phyloP scores from a whole-genome alignment of 2,113 vertebrate species.

The Rhinoderma darwinii region DNA sequence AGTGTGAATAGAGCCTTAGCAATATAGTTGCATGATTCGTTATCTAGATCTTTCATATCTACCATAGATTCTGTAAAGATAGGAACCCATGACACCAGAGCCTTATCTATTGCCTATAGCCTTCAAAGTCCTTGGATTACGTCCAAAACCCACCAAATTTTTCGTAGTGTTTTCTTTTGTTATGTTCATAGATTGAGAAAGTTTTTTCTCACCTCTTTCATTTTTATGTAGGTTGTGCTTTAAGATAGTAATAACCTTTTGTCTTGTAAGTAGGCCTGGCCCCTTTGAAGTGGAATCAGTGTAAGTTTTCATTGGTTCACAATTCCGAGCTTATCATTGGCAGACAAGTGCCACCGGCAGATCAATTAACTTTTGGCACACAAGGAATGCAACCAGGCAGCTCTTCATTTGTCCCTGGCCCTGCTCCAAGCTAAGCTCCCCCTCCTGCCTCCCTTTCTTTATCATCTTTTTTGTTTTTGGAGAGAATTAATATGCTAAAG shows the following conservation, averaged over 20 bases:
- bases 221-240: background rate
- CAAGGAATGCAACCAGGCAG: slow-evolving; percentile 62
- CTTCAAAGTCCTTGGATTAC: too few relatives aligned
- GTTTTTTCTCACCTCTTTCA: background rate
- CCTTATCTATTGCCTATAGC: too few relatives aligned
- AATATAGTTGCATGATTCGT: too few relatives aligned
- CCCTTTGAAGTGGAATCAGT: slow-evolving; percentile 27
- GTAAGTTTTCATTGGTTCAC: slow-evolving; percentile 12
- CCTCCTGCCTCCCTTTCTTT: slow-evolving; percentile 61
- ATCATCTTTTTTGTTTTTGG: slow-evolving; percentile 76
- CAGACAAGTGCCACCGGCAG: slow-evolving; percentile 53
- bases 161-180: background rate
- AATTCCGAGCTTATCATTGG: slow-evolving; percentile 57
- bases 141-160: too few relatives aligned
- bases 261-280: slow-evolving; percentile 37
- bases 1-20: too few relatives aligned
- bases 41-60: background rate
- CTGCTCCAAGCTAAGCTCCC: slow-evolving; percentile 66
- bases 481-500: slow-evolving; percentile 78
- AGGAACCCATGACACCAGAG: background rate
- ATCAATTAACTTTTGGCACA: slow-evolving; percentile 59
- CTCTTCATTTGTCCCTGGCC: slow-evolving; percentile 80
- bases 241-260: background rate
- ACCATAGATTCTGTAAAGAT: background rate
- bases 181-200: background rate